Base-by-base conservation (phyloP, 2,888 invertebrate genomes). In the Peribatodes rhomboidaria region DNA sequence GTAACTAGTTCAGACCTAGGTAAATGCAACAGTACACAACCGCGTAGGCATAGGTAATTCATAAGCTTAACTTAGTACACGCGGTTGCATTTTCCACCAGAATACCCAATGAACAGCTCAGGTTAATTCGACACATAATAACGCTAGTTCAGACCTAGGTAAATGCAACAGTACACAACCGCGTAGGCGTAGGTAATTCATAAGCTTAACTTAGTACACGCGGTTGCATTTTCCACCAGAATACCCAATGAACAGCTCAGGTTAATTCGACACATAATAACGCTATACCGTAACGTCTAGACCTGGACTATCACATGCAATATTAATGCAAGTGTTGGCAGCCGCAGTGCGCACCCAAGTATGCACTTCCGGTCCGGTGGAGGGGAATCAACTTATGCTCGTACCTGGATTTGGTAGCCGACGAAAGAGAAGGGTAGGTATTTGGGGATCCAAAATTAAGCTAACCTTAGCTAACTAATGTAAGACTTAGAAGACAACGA, bases 321-420 rank as follows among this genome's bases (percentile, higher is more conserved):
- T 44, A n/a, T 42, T 58, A 65, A 33, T 57, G 59, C 33, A 33
- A 49, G 62, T 52, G 56, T 53, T 54, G 66, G 56, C 47, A 59
- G 59, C 62, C 61, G 59, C 59, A 66, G 54, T 52, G 63, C 56
- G 65, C 65, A 68, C 66, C 61, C 68, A 56, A 35, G 54, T 65
- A 61, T 65, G n/a, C 44, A 55, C 63, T 71, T 76, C 72, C 71
- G 69, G 66, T 42, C 68, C 69, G 63, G 13, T 65, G 70, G 65
- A 68, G 47, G 63, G 67, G 60, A 68, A 75, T 70, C 65, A 69
- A 66, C 67, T 68, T 69, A 67, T 65, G n/a, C 9, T 9, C 39
- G 37, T 47, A 71, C 69, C 67, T 73, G 66, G 10, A n/a, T 11
- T 4, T 18, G 10, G 16, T 1, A 22, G 20, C 13, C 20, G 7